Percentiles rank a stretch among this genome's conserved stretches.
Evolutionary conservation across 1,140 invertebrate genomes (phyloP).

Genomic region (Eufriesea mexicana): DNA sequence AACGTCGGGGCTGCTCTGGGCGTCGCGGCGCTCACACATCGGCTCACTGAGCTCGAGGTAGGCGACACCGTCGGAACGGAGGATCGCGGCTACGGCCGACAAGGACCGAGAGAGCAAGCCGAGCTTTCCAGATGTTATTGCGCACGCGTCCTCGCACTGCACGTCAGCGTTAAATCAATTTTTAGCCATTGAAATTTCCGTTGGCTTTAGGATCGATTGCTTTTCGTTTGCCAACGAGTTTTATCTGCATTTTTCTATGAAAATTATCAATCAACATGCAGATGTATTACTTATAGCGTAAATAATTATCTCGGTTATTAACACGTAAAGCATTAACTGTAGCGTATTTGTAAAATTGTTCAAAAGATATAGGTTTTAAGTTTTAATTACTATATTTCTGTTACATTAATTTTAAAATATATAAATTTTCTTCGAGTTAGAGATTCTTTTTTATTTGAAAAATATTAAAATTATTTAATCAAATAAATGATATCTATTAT

Average conservation of each 20-base stretch:
- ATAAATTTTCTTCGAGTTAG: too few relatives aligned
- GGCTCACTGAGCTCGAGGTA: constrained; percentile 70
- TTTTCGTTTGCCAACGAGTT: not conserved
- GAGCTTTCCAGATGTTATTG: constrained; percentile 51
- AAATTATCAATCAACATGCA: not conserved
- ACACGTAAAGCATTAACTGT: not conserved
- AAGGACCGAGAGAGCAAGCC: constrained; percentile 66
- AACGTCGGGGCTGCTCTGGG: constrained; percentile 60
- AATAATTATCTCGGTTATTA: not conserved
- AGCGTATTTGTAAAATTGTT: not conserved
- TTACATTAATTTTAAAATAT: too few relatives aligned
- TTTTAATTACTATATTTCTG: too few relatives aligned
- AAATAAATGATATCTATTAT: too few relatives aligned
- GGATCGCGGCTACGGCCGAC: constrained; percentile 63
- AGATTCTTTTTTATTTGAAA: too few relatives aligned
- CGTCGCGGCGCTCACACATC: constrained; percentile 71
- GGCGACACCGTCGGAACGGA: constrained; percentile 64
- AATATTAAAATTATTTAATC: too few relatives aligned
- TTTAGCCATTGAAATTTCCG: constrained; percentile 35
- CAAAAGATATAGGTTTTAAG: not conserved
- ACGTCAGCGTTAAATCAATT: constrained; percentile 26
- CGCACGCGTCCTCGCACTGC: constrained; percentile 51
- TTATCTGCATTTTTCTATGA: not conserved
- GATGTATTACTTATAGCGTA: not conserved
- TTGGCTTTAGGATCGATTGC: constrained; percentile 15